Evolutionary conservation across 2,888 invertebrate genomes (phyloP).

Genomic region (Chaitophorus viminalis): DNA sequence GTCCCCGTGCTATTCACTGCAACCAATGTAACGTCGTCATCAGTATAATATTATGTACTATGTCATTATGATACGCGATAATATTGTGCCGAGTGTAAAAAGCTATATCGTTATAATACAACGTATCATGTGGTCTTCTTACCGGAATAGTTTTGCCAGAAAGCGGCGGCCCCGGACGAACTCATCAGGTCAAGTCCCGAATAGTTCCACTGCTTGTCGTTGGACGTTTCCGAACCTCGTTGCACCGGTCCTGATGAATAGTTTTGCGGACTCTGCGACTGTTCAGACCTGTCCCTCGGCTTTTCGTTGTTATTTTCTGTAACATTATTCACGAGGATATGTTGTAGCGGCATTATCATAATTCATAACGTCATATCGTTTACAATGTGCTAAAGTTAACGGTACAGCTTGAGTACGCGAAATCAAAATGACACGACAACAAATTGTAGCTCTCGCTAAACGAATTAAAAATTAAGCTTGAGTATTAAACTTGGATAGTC

Average conservation of each 20-base stretch:
- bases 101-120: not conserved
- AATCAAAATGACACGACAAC: too few species aligned
- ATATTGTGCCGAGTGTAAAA: not conserved
- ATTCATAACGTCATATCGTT: too few species aligned
- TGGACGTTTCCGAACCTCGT: slow-evolving; percentile 66
- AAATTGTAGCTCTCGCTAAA: too few species aligned
- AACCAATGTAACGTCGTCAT: too few species aligned
- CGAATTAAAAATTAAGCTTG: too few species aligned
- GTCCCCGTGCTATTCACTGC: too few species aligned
- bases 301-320: slow-evolving; percentile 61
- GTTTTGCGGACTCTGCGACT: slow-evolving; percentile 54
- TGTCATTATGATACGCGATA: not conserved
- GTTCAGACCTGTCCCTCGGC: slow-evolving; percentile 62
- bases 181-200: slow-evolving; percentile 83
- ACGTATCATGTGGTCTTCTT: slow-evolving; percentile 66
- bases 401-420: too few species aligned
- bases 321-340: not conserved
- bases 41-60: too few species aligned
- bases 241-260: slow-evolving; percentile 65
- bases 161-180: slow-evolving; percentile 77
- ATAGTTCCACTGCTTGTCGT: slow-evolving; percentile 75
- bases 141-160: slow-evolving; percentile 94
- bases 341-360: too few species aligned
- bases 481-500: too few species aligned
- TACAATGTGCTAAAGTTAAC: too few species aligned